Base-by-base conservation (phyloP, 53 echinoderm and acorn worm species). In the Henricia sp. region DNA sequence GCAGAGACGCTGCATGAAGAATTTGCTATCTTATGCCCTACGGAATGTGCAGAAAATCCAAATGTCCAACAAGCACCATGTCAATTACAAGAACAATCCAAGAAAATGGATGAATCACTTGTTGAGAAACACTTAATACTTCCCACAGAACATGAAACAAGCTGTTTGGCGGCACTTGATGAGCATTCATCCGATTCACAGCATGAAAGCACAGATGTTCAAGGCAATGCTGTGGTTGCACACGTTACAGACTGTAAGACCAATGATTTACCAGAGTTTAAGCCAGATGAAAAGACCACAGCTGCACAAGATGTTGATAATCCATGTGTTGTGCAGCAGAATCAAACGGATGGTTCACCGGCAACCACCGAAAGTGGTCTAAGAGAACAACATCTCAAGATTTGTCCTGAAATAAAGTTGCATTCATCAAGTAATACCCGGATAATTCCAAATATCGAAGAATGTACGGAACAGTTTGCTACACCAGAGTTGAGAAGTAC, bases 401-500 rank as follows among this genome's bases (percentile, higher is more conserved):
- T 0, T 42, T 21, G 20, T 1, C 26, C 14, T 42, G 40, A 55
- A 40, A 59, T 16, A 1, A 40, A 38, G 37, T 40, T 42, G 43
- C 40, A 43, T 29, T 40, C 76, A 33, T 17, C 80, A 62, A 64
- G 29, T n/a, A 30, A 58, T 29, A 33, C 27, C 33, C 71, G 41
- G 39, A 30, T 39, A 32, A 19, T 17, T 21, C 5, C 14, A 20
- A 37, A 20, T n/a, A 42, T 59, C 4, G 43, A 71, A 26, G 71
- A 40, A 30, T 46, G 14, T 10, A 30, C 11, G 14, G 6, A 55
- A 58, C 43, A 19, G 39, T 57, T 84, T 28, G 32, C 26, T 38
- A 69, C 70, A 16, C 53, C 70, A 52, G 72, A 13, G 0, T 36
- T 27, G 1, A 44, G 29, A 37, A 44, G 11, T 40, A 48, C 46